phyloP scores from a whole-genome alignment of 2,113 vertebrate genomes.

The Platichthys stellatus region DNA sequence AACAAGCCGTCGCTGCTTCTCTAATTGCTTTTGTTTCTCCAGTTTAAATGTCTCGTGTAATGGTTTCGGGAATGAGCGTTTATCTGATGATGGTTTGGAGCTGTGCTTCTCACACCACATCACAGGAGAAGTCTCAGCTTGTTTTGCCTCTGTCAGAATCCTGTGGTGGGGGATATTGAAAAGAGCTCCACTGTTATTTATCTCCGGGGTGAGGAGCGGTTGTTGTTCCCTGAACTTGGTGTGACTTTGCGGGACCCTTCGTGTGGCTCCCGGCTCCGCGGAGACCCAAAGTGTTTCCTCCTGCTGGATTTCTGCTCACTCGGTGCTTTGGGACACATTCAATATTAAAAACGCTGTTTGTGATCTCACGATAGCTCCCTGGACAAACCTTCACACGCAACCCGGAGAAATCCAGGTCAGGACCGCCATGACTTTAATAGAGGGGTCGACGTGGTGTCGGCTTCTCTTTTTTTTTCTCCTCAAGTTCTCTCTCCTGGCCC shows the following conservation, averaged over 20 bases:
- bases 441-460: constrained; percentile 41
- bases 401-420: constrained; percentile 80
- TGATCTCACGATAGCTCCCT: constrained; percentile 71
- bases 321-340: constrained; percentile 68
- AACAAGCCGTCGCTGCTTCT: constrained; percentile 6
- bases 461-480: not conserved
- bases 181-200: constrained; percentile 9
- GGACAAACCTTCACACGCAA: constrained; percentile 81
- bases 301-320: constrained; percentile 60
- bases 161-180: not conserved
- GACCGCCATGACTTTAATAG: constrained; percentile 53
- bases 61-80: constrained; percentile 25
- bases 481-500: constrained; percentile 21
- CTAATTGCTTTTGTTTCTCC: constrained; percentile 23
- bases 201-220: constrained; percentile 2
- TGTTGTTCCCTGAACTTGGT: constrained; percentile 52
- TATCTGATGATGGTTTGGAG: constrained; percentile 23
- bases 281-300: constrained; percentile 66
- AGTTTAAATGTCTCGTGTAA: constrained; percentile 23
- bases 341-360: constrained; percentile 79
- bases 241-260: constrained; percentile 66
- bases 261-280: constrained; percentile 44
- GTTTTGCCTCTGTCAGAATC: not conserved
- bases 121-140: not conserved
- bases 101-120: constrained; percentile 16